Conservation (phyloP, 2,797 vertebrate genomes). For the Picus viridis region DNA sequence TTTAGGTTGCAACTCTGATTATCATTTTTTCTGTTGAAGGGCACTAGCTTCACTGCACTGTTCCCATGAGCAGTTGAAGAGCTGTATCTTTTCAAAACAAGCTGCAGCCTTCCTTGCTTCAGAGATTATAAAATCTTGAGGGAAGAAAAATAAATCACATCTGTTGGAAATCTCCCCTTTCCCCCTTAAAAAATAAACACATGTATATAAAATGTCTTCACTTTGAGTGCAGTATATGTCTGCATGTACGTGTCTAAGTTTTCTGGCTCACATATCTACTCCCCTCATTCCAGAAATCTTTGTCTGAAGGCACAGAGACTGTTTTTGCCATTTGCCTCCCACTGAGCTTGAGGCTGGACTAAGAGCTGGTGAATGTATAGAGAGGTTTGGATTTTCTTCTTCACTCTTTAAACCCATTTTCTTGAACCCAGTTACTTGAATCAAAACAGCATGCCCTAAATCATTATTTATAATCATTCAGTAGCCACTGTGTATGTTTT, state of each 20-base stretch:
- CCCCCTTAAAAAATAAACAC: neutral
- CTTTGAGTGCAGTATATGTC: neutral
- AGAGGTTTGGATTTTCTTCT: neutral
- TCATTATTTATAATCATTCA: neutral
- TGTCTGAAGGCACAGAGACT: slow-evolving; percentile 11
- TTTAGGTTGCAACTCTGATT: neutral
- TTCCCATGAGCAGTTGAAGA: neutral
- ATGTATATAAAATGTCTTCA: neutral
- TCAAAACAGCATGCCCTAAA: neutral
- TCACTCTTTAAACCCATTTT: neutral
- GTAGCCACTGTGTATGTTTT: neutral
- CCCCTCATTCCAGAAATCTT: neutral
- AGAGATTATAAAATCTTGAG: neutral
- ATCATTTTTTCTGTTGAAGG: neutral
- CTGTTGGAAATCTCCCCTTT: neutral
- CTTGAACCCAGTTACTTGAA: neutral
- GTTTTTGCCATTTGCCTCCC: slow-evolving; percentile 27
- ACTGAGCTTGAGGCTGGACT: slow-evolving; percentile 28
- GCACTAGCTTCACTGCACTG: neutral
- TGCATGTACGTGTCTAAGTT: neutral
- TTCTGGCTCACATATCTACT: neutral
- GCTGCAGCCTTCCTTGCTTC: neutral
- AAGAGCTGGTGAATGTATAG: neutral
- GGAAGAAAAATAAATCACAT: neutral
- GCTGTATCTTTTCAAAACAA: neutral